Conservation (phyloP, 2,888 invertebrate species). For the Pardosa pseudoannulata region DNA sequence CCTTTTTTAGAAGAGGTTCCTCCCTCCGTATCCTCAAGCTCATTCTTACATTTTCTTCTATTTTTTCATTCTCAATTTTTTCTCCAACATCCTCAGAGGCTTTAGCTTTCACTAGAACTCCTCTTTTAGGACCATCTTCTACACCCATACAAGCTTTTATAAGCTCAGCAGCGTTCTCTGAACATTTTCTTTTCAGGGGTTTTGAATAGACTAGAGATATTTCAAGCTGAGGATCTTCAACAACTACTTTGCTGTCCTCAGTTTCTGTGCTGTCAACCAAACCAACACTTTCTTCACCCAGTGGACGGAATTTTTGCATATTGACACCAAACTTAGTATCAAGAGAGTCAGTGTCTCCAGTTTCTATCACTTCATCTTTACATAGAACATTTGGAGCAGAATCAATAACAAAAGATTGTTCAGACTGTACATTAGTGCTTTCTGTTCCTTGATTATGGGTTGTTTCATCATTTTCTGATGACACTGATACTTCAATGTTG, state of each 20-base stretch:
- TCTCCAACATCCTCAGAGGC: conserved; percentile 53
- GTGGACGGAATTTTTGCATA: conserved; percentile 70
- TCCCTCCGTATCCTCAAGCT: conserved; percentile 64
- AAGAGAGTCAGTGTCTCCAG: conserved; percentile 34
- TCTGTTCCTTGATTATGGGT: conserved; percentile 41
- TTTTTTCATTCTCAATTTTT: conserved; percentile 57
- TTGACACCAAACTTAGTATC: conserved; percentile 45
- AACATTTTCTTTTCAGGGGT: conserved; percentile 82
- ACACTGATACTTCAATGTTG: conserved; percentile 38
- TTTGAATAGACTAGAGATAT: conserved; percentile 76
- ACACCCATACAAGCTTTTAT: conserved; percentile 81
- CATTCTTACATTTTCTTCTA: conserved; percentile 61
- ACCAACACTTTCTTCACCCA: conserved; percentile 57
- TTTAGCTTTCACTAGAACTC: conserved; percentile 61
- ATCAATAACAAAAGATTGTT: conserved; percentile 36
- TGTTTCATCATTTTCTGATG: conserved; percentile 32
- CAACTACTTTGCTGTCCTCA: conserved; percentile 74
- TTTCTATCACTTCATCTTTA: conserved; percentile 28
- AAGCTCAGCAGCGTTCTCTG: conserved; percentile 82
- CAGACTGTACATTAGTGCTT: conserved; percentile 27
- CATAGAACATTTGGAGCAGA: conserved; percentile 31
- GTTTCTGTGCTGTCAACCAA: conserved; percentile 48
- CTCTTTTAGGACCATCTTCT: conserved; percentile 76
- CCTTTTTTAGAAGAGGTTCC: conserved; percentile 51
- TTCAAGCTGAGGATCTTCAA: conserved; percentile 60